Conservation (phyloP, 2,888 invertebrate genomes). For the Perdita meconis region DNA sequence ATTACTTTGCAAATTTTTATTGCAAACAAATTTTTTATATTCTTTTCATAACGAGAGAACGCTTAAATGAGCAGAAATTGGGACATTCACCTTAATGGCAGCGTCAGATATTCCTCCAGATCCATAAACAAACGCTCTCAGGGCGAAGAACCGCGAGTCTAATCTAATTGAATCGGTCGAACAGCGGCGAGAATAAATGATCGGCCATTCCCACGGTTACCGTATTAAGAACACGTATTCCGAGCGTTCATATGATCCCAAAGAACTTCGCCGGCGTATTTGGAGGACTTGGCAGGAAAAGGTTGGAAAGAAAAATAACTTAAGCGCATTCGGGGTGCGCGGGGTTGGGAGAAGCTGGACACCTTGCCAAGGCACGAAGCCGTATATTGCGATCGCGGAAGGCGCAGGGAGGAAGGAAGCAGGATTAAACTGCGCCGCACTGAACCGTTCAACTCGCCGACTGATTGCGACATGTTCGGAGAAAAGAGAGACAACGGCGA, state of each 20-base stretch:
- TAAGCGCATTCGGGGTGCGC: conserved; percentile 58
- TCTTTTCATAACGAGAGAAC: too few relatives aligned
- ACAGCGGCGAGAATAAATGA: neutral
- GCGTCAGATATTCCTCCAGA: too few relatives aligned
- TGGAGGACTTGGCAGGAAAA: conserved; percentile 43
- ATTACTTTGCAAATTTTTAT: too few relatives aligned
- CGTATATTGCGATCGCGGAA: conserved; percentile 37
- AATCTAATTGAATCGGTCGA: neutral
- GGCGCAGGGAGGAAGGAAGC: conserved; percentile 3
- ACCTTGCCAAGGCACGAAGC: conserved; percentile 66
- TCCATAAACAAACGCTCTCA: too few relatives aligned
- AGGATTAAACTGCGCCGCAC: neutral
- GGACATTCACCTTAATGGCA: too few relatives aligned
- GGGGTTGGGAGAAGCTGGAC: conserved; percentile 49
- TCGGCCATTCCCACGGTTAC: conserved; percentile 1
- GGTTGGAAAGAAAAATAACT: conserved; percentile 62
- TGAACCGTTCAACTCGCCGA: neutral
- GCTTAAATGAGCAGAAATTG: too few relatives aligned
- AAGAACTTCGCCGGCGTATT: conserved; percentile 32
- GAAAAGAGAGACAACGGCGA: conserved; percentile 6
- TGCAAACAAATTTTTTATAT: too few relatives aligned
- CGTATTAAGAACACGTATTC: conserved; percentile 20
- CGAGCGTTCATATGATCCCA: conserved; percentile 4
- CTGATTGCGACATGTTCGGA: conserved; percentile 2
- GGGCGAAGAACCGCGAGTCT: neutral